A percentile compares a stretch with the other conserved stretches of the same genome.
phyloP scores from a whole-genome alignment of 2,113 vertebrate species.

The Zosterops hypoxanthus region DNA sequence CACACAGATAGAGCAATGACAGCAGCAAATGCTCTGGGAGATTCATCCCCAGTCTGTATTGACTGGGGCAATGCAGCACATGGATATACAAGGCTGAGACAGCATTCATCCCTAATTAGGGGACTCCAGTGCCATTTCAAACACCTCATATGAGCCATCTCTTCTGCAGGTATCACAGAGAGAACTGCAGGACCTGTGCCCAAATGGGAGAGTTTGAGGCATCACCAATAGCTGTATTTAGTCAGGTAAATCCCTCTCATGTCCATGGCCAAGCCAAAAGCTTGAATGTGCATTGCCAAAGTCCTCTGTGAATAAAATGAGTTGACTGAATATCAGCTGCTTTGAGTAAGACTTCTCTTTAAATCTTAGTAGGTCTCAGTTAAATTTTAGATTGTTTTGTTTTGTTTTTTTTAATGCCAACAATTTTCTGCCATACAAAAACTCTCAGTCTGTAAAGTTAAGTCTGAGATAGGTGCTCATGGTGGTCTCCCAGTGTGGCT shows the following conservation, averaged over 20 bases:
- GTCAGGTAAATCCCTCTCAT: background rate
- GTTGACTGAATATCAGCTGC: background rate
- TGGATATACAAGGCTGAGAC: background rate
- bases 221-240: background rate
- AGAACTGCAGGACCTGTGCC: background rate
- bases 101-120: background rate
- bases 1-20: fast-evolving
- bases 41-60: background rate
- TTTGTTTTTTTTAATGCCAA: background rate
- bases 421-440: background rate
- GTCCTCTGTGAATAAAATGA: background rate
- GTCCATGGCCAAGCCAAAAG: background rate
- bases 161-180: background rate
- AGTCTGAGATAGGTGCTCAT: background rate
- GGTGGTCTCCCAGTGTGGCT: background rate
- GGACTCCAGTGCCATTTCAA: background rate
- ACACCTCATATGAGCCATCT: background rate
- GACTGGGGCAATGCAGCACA: background rate
- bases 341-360: background rate
- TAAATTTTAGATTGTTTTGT: background rate
- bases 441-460: fast-evolving
- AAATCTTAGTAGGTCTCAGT: background rate
- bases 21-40: background rate
- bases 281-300: background rate
- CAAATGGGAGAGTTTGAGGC: background rate